Base-by-base conservation (phyloP, 2,113 vertebrate genomes). In the Myrmecophaga tridactyla region DNA sequence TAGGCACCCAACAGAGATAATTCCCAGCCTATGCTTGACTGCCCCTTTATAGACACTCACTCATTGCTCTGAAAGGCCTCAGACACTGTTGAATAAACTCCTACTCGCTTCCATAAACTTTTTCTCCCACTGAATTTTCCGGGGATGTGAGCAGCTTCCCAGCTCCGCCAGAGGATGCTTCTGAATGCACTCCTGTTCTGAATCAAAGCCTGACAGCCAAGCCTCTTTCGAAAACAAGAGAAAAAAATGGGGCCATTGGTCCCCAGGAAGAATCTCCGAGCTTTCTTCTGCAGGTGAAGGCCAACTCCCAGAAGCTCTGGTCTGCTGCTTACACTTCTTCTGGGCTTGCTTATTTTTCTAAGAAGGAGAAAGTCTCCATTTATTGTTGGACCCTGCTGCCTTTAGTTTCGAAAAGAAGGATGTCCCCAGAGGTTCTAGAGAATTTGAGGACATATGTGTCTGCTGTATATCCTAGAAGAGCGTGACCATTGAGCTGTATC, bases 61-160 rank as follows among this genome's bases (percentile, higher is more conserved):
- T 99, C 99, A 98, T 98, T 98, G 98, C 97, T 99, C 98, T 99
- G 99, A 99, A 99, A 99, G 98, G 99, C 98, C 98, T 99, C 98
- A 99, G 99, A 99, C 99, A 97, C 99, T 98, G 98, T 98, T 99
- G 99, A 99, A 99, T 99, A 99, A 99, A 99, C 99, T 99, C 98
- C 99, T 99, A 99, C 99, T 99, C 99, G 98, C 99, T 99, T 99
- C 99, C 99, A 99, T 99, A 99, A 99, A 99, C 99, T 99, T 99
- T 99, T 98, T 99, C 98, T 99, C 98, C 98, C 98, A 98, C 98
- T 98, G 98, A 99, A 98, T 99, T 99, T 99, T 99, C 99, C 98
- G 98, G 98, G 98, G 99, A 99, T 99, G 98, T 99, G 99, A 99
- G 98, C 99, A 99, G 99, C 99, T 99, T 98, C 96, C 98, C 98